Conservation (phyloP, 2,888 invertebrate species). For the Seladonia tumulorum region DNA sequence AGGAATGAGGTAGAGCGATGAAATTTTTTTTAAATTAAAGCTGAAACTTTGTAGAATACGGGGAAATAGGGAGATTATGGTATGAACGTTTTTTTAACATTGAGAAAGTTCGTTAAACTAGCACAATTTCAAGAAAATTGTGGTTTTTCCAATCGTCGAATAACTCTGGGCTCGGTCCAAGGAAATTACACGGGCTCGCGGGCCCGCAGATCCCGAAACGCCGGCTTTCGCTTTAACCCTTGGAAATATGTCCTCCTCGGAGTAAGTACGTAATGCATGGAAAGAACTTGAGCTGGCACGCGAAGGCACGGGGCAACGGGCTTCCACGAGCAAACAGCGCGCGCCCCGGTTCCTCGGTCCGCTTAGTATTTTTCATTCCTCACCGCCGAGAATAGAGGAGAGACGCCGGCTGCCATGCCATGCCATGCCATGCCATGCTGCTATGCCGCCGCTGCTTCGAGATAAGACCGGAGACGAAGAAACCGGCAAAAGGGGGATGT, state of each 20-base stretch:
- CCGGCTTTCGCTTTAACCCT: slow-evolving; percentile 20
- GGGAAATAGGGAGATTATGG: too few species aligned
- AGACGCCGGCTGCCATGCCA: neutral
- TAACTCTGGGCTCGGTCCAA: neutral
- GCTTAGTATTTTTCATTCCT: slow-evolving; percentile 54
- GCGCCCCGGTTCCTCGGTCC: slow-evolving; percentile 9
- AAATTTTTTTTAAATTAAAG: too few species aligned
- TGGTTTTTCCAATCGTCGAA: too few species aligned
- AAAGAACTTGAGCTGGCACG: slow-evolving; percentile 34
- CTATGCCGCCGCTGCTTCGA: neutral
- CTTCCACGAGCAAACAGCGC: slow-evolving; percentile 16
- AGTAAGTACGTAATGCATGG: slow-evolving; percentile 11
- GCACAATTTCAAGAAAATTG: too few species aligned
- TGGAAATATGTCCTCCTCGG: neutral
- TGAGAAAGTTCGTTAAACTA: too few species aligned
- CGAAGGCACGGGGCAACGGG: neutral
- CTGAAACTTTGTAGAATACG: too few species aligned
- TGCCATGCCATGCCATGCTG: neutral
- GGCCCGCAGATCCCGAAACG: slow-evolving; percentile 6
- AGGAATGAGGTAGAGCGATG: too few species aligned
- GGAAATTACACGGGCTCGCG: slow-evolving; percentile 20
- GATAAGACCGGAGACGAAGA: slow-evolving; percentile 36
- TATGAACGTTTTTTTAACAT: too few species aligned
- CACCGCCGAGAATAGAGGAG: slow-evolving; percentile 31
- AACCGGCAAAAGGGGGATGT: slow-evolving; percentile 59